A percentile compares a stretch with the other conserved stretches of the same genome.
Evolutionary conservation across 2,113 vertebrate species (phyloP).

Genomic region (Neotoma lepida): DNA sequence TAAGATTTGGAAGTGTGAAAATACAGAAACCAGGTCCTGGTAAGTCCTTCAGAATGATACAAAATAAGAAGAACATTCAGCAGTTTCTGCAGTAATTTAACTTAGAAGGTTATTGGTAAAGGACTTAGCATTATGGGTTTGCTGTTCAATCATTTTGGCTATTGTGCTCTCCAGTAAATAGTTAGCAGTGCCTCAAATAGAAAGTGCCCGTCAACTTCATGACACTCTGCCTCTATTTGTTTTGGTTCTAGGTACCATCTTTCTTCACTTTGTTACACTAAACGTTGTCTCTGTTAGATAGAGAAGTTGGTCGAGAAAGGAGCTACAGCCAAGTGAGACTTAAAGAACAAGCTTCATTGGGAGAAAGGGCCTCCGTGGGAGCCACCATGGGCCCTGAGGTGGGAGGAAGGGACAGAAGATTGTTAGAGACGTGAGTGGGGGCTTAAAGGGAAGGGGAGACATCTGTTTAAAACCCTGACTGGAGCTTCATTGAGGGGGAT

Average conservation of each 20-base stretch:
- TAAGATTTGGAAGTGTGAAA: constrained; percentile 13
- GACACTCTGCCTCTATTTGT: not conserved
- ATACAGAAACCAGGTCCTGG: constrained; percentile 26
- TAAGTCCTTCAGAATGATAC: constrained; percentile 43
- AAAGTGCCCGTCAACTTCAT: constrained; percentile 21
- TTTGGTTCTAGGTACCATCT: constrained; percentile 19
- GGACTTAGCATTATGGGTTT: constrained; percentile 18
- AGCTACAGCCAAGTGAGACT: not conserved
- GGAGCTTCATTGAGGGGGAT: not conserved
- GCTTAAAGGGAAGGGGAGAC: not conserved
- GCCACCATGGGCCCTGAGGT: not conserved
- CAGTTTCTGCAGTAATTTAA: constrained; percentile 13
- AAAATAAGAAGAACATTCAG: constrained; percentile 29
- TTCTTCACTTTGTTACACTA: constrained; percentile 21
- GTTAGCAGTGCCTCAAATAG: not conserved
- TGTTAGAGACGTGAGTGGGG: not conserved
- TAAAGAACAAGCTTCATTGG: not conserved
- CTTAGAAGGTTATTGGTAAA: constrained; percentile 3
- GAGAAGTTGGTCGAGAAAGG: not conserved
- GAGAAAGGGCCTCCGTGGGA: not conserved
- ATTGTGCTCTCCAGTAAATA: not conserved
- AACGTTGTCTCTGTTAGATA: not conserved
- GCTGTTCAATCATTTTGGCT: constrained; percentile 2
- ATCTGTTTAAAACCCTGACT: not conserved
- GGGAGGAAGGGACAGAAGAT: not conserved